Conservation (phyloP, 2,113 vertebrate species). For the Ibidorhyncha struthersii region DNA sequence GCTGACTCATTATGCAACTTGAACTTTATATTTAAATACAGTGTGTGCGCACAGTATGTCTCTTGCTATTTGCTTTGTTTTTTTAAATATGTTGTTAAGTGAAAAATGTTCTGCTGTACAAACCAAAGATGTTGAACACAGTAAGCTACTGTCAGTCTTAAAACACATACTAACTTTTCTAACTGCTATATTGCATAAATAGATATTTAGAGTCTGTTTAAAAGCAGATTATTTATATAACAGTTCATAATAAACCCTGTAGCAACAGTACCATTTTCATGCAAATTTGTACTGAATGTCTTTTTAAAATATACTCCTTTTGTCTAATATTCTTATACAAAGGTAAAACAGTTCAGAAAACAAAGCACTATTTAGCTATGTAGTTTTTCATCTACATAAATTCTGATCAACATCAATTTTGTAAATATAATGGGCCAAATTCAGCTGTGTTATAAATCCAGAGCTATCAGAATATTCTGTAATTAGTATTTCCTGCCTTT, state of each 20-base stretch:
- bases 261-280: conserved; percentile 6
- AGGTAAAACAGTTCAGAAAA: neutral
- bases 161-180: conserved; percentile 10
- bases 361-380: neutral
- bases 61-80: conserved; percentile 12
- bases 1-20: neutral
- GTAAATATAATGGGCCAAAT: neutral
- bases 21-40: conserved; percentile 22
- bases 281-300: neutral
- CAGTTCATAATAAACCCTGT: neutral
- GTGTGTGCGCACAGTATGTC: neutral
- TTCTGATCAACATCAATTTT: neutral
- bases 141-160: neutral
- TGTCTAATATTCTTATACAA: neutral
- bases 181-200: conserved; percentile 9
- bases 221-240: conserved; percentile 35
- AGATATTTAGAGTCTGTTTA: conserved; percentile 11
- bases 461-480: neutral
- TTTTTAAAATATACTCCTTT: neutral
- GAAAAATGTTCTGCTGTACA: conserved; percentile 8
- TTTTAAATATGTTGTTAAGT: neutral
- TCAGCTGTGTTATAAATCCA: neutral
- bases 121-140: neutral
- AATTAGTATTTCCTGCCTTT: neutral
- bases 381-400: neutral